Conservation (phyloP, 2,888 invertebrate species). For the Andrena bicolor region DNA sequence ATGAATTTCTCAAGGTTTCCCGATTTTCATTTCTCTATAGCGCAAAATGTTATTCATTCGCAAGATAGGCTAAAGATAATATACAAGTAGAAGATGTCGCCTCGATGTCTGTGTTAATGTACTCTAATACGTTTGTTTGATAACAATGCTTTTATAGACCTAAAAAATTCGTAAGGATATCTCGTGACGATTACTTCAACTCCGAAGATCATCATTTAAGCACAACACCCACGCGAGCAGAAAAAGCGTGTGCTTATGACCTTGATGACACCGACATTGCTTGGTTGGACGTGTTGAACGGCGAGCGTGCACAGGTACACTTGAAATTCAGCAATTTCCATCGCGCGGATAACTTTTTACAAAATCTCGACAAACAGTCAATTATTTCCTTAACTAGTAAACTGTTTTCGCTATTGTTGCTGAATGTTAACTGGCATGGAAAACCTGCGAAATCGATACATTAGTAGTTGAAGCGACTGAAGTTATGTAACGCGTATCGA, state of each 20-base stretch:
- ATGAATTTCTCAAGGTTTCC: neutral
- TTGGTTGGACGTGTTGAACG: conserved; percentile 95
- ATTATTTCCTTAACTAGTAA: neutral
- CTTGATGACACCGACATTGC: conserved; percentile 96
- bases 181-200: conserved; percentile 94
- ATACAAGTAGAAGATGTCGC: neutral
- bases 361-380: neutral
- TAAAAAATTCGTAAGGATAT: conserved; percentile 96
- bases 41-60: too few relatives aligned
- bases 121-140: conserved; percentile 28
- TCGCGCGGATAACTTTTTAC: neutral
- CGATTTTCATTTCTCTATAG: neutral
- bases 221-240: conserved; percentile 94
- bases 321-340: conserved; percentile 7
- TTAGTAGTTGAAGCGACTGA: neutral
- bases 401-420: too few relatives aligned
- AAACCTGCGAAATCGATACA: too few relatives aligned
- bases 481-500: neutral
- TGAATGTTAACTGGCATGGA: too few relatives aligned
- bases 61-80: neutral
- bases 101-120: neutral
- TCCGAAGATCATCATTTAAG: conserved; percentile 94
- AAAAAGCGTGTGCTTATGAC: conserved; percentile 97
- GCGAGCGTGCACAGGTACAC: conserved; percentile 90
- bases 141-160: conserved; percentile 88